phyloP scores from a whole-genome alignment of 1,140 invertebrate genomes.

The Drosophila erecta region DNA sequence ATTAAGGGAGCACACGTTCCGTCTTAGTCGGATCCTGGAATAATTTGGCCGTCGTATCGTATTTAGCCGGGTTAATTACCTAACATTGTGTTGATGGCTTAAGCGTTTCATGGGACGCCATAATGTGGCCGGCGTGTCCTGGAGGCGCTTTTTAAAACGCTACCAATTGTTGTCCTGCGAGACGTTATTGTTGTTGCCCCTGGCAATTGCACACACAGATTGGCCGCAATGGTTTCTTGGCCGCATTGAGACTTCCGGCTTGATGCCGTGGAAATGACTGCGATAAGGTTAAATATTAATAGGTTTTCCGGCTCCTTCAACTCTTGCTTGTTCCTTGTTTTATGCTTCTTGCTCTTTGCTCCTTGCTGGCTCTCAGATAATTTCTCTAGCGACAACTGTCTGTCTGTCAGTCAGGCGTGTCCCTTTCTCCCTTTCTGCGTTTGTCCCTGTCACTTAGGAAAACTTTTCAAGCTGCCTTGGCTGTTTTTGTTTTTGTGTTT shows the following conservation, averaged over 20 bases:
- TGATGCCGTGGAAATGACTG: slow-evolving; percentile 49
- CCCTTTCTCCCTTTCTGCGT: slow-evolving; percentile 4
- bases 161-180: slow-evolving; percentile 36
- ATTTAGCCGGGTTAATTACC: slow-evolving; percentile 81
- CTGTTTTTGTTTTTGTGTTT: slow-evolving; percentile 44
- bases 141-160: slow-evolving; percentile 60
- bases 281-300: slow-evolving; percentile 81
- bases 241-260: slow-evolving; percentile 43
- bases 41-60: slow-evolving; percentile 67
- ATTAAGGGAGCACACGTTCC: slow-evolving; percentile 65
- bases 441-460: slow-evolving; percentile 61
- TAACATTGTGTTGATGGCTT: slow-evolving; percentile 80
- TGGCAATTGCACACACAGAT: slow-evolving; percentile 23
- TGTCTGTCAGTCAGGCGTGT: slow-evolving; percentile 24
- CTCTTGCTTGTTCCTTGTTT: slow-evolving; percentile 2
- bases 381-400: slow-evolving; percentile 53
- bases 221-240: slow-evolving; percentile 33
- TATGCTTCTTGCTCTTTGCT: too few species aligned
- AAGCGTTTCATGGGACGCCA: slow-evolving; percentile 73
- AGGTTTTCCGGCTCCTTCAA: slow-evolving; percentile 40
- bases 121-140: slow-evolving; percentile 59
- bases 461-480: slow-evolving; percentile 49
- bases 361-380: slow-evolving; percentile 22
- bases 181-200: background rate
- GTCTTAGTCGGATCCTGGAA: slow-evolving; percentile 42